phyloP scores from a whole-genome alignment of 2,888 invertebrate genomes.

The Cerceris ruficornis region DNA sequence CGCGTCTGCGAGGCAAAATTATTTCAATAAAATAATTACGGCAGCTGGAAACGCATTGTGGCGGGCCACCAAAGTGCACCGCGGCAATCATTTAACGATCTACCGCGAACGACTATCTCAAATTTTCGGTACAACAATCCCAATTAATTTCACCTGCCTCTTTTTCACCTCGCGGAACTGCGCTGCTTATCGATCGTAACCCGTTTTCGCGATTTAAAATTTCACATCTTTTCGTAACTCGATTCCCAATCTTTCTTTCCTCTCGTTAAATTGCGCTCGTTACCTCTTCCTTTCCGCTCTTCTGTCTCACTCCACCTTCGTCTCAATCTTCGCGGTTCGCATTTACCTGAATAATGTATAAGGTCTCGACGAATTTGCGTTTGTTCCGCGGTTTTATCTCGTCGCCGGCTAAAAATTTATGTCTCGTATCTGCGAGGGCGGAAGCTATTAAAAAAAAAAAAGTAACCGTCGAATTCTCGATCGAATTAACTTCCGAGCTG shows the following conservation, averaged over 20 bases:
- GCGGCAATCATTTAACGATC: not conserved
- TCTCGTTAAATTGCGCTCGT: not conserved
- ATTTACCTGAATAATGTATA: slow-evolving; percentile 50
- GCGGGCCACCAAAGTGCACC: not conserved
- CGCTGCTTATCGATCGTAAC: not conserved
- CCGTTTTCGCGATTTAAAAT: not conserved
- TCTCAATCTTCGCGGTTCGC: slow-evolving; percentile 9
- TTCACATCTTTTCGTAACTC: not conserved
- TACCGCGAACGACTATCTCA: not conserved
- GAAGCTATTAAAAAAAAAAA: not conserved
- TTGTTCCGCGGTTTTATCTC: slow-evolving; percentile 6
- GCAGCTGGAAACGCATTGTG: not conserved
- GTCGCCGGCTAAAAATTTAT: slow-evolving; percentile 22
- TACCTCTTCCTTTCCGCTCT: not conserved
- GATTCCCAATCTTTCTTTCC: not conserved
- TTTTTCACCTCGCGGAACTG: not conserved
- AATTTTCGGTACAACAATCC: not conserved
- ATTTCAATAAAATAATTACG: not conserved
- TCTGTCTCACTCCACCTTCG: not conserved
- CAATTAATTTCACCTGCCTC: not conserved
- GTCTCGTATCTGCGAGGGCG: slow-evolving; percentile 6
- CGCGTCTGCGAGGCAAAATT: not conserved
- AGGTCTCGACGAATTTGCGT: slow-evolving; percentile 33
- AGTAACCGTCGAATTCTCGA: no score
- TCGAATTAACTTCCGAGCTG: no score